Conservation (phyloP, 2,888 invertebrate species). For the Dasypolia templi region DNA sequence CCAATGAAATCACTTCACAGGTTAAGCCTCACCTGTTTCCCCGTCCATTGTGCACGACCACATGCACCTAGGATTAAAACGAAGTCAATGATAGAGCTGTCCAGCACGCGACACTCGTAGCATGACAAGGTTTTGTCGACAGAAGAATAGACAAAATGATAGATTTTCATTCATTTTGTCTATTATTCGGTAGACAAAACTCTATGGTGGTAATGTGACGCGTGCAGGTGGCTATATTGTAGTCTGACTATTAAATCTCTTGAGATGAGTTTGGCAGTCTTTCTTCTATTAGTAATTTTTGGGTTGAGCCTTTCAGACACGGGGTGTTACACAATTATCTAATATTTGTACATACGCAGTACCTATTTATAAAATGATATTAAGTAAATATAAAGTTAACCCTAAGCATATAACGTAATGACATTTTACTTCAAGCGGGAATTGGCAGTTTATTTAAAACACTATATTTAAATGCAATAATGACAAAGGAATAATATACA, state of each 20-base stretch:
- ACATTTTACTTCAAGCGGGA: slow-evolving; percentile 22
- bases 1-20: background rate
- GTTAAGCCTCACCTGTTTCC: background rate
- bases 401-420: slow-evolving; percentile 25
- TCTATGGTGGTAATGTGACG: too few relatives aligned
- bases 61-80: background rate
- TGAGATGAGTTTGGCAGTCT: background rate
- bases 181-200: too few relatives aligned
- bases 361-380: slow-evolving; percentile 7
- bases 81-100: background rate
- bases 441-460: background rate
- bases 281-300: too few relatives aligned
- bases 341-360: slow-evolving; percentile 25
- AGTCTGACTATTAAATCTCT: too few relatives aligned
- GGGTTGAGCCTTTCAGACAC: background rate
- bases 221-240: too few relatives aligned
- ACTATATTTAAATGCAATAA: slow-evolving; percentile 21
- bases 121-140: too few relatives aligned
- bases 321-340: background rate
- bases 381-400: background rate
- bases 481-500: background rate
- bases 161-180: too few relatives aligned
- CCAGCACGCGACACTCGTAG: too few relatives aligned
- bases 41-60: background rate
- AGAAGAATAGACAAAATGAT: too few relatives aligned